Conservation (phyloP, 1,140 invertebrate species). For the Microplitis mediator region DNA sequence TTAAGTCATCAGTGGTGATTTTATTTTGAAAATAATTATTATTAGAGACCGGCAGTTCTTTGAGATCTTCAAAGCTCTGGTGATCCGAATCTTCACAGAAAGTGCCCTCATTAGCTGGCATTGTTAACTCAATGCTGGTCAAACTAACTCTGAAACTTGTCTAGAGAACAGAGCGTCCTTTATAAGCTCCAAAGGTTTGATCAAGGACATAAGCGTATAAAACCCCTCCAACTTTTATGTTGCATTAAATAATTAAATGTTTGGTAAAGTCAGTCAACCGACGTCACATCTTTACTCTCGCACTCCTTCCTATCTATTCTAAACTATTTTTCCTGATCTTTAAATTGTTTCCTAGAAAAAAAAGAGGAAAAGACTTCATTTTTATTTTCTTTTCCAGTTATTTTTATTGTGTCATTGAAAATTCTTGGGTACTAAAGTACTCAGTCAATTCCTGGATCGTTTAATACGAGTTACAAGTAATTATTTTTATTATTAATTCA, state of each 20-base stretch:
- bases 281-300: not conserved
- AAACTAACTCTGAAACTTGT: conserved; percentile 40
- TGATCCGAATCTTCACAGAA: conserved; percentile 35
- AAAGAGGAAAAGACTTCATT: no score
- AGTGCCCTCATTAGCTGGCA: conserved; percentile 51
- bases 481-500: no score
- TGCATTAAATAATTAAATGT: not conserved
- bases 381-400: no score
- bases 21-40: not conserved
- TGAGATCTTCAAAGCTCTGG: conserved; percentile 18
- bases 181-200: conserved; percentile 52
- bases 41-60: not conserved
- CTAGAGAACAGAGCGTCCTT: conserved; percentile 51
- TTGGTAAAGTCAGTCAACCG: not conserved
- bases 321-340: no score
- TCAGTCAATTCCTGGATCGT: no score
- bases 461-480: no score
- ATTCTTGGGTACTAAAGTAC: no score
- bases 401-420: no score
- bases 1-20: not conserved
- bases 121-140: conserved; percentile 31
- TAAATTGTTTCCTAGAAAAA: no score
- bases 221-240: conserved; percentile 24
- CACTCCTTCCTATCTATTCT: no score
- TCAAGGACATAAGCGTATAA: conserved; percentile 44